Conservation (phyloP, 2,113 vertebrate genomes). For the Pelecanus crispus region DNA sequence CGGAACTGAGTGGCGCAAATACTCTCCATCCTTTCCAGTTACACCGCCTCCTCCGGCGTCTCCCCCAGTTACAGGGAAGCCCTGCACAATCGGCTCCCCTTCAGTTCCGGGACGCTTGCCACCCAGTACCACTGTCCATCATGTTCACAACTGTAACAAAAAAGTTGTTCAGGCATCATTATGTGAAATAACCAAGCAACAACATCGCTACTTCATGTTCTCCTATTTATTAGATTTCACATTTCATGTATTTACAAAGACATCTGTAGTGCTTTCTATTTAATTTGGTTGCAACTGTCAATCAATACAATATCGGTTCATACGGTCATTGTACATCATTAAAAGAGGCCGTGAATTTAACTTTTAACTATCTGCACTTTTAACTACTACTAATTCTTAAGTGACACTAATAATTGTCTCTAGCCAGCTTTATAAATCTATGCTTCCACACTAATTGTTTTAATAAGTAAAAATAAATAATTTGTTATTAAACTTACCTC, state of each 20-base stretch:
- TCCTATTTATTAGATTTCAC: constrained; percentile 23
- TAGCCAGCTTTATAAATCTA: not conserved
- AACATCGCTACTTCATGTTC: not conserved
- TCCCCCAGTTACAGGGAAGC: not conserved
- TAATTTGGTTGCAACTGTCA: not conserved
- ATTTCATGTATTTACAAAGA: constrained; percentile 1
- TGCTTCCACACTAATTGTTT: not conserved
- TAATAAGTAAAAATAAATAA: constrained; percentile 34
- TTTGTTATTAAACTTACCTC: constrained; percentile 30
- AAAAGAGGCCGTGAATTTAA: not conserved
- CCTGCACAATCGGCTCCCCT: not conserved
- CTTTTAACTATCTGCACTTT: not conserved
- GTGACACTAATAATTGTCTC: not conserved
- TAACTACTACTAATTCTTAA: not conserved
- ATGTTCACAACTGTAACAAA: not conserved
- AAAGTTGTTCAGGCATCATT: not conserved
- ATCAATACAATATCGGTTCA: not conserved
- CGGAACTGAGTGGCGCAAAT: not conserved
- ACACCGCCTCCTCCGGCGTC: rapidly evolving
- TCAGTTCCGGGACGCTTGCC: rapidly evolving
- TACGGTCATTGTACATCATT: not conserved
- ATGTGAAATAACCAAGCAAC: not conserved
- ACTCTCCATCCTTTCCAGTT: not conserved
- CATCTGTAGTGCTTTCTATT: not conserved
- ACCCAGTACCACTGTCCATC: not conserved